Evolutionary conservation across 2,113 vertebrate species (phyloP), one percentile per base, ranked within the genome.

Genomic region (Sclerurus mexicanus): DNA sequence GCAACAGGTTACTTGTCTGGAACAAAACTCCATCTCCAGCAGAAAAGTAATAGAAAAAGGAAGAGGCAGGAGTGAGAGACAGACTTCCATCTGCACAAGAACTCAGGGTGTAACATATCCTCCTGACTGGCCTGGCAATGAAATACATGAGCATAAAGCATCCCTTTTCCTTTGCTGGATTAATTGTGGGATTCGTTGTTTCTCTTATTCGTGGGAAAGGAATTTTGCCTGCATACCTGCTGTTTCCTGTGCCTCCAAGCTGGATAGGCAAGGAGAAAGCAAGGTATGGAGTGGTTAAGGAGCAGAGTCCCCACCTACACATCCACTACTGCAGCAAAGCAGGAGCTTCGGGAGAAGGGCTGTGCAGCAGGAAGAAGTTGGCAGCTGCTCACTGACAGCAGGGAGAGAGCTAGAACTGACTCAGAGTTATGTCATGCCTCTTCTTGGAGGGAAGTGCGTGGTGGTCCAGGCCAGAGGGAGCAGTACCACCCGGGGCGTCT

Each of bases 1-100:
- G 79, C 59, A 59, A 63, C 22, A 52, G 85, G 50, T 80, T 91
- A 66, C 39, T 73, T 62, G 55, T 76, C 77, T 89, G 94, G 71
- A 92, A 73, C 22, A 69, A 82, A 95, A 67, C 5, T 66, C 75
- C 0, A 4, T 47, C 37, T 91, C 62, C 14, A 64, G 33, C 24
- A 64, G 79, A 66, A 75, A 78, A 94, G 55, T 24, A 50, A 62
- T 1, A 68, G 60, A 20, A 78, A 81, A 75, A 92, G 6, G 20
- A 64, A 92, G 80, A 83, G 63, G 40, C 3, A 2, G 39, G 44
- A 84, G 37, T 0, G 20, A 79, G 64, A 80, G 55, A 62, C n/a
- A 88, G 60, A 13, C 19, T 87, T 82, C 35, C 35, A 39, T 39
- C 44, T 75, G 46, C 20, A 49, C 76, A 86, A 78, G 46, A 85